A percentile compares a stretch with the other conserved stretches of the same genome.
These are phyloP conservation scores for Flabesymbios commensalis DNA, from an alignment of 2,888 invertebrate species.

Conservation along the genomic window DNA sequence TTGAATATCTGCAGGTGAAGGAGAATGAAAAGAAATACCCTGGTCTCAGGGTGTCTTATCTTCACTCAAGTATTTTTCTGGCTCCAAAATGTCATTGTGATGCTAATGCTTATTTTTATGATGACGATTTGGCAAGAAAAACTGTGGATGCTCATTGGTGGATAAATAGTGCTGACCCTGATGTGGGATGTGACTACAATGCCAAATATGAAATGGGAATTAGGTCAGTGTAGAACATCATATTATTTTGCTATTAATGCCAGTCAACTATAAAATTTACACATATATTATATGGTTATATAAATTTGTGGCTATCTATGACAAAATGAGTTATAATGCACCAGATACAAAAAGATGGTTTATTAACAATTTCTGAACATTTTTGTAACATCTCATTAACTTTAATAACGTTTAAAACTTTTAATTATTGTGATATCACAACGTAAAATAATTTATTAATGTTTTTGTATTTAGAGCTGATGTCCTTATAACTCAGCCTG, in stretches of 20 bases:
- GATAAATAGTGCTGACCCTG: constrained; percentile 55
- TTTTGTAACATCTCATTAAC: no score
- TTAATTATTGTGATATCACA: not conserved
- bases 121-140: constrained; percentile 59
- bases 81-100: constrained; percentile 62
- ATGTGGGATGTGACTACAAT: constrained; percentile 49
- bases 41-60: constrained; percentile 57
- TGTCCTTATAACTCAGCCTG: constrained; percentile 60
- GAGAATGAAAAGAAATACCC: constrained; percentile 36
- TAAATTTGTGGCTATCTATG: not conserved
- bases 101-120: constrained; percentile 60
- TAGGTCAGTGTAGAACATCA: constrained; percentile 40
- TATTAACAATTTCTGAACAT: no score
- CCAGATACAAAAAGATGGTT: no score
- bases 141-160: constrained; percentile 60
- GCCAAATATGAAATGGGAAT: constrained; percentile 58
- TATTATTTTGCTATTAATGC: not conserved
- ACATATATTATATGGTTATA: not conserved
- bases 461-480: constrained; percentile 50
- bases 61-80: constrained; percentile 61
- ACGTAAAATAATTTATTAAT: not conserved
- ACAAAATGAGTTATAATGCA: no score
- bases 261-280: not conserved
- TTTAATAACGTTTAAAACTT: no score
- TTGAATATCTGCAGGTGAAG: constrained; percentile 49